phyloP scores from a whole-genome alignment of 2,797 vertebrate genomes.

The Pangasius larnaudii region DNA sequence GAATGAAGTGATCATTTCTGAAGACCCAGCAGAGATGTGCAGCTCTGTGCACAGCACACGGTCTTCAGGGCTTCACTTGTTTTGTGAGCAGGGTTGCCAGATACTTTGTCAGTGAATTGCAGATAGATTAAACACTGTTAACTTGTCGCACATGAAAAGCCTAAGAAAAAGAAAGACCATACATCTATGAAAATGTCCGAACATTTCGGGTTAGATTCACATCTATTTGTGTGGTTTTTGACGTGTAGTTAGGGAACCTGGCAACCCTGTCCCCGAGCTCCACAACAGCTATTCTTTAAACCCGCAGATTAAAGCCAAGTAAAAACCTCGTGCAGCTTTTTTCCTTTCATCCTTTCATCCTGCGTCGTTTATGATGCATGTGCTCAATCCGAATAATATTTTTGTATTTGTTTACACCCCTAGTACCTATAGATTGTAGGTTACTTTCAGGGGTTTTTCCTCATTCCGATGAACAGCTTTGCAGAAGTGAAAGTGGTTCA shows the following conservation, averaged over 20 bases:
- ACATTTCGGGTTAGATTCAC: neutral
- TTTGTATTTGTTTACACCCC: neutral
- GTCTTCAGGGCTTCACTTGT: neutral
- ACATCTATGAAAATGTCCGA: neutral
- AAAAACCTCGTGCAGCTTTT: neutral
- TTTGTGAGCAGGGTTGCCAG: neutral
- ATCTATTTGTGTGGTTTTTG: neutral
- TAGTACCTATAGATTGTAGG: neutral
- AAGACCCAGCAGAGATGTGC: neutral
- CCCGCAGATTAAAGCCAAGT: neutral
- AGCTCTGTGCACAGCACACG: neutral
- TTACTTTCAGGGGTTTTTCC: conserved; percentile 2
- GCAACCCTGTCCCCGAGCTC: neutral
- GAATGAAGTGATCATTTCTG: neutral
- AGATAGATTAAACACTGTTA: neutral
- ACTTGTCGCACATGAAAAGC: neutral
- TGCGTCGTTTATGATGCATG: too few species aligned
- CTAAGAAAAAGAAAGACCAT: neutral
- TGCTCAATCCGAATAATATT: neutral
- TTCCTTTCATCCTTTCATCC: neutral
- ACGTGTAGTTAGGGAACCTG: neutral
- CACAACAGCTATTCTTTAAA: neutral
- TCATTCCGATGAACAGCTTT: conserved; percentile 32
- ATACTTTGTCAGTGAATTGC: neutral
- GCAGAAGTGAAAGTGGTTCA: conserved; percentile 45